phyloP scores from a whole-genome alignment of 2,797 vertebrate species.

The Helarctos malayanus region DNA sequence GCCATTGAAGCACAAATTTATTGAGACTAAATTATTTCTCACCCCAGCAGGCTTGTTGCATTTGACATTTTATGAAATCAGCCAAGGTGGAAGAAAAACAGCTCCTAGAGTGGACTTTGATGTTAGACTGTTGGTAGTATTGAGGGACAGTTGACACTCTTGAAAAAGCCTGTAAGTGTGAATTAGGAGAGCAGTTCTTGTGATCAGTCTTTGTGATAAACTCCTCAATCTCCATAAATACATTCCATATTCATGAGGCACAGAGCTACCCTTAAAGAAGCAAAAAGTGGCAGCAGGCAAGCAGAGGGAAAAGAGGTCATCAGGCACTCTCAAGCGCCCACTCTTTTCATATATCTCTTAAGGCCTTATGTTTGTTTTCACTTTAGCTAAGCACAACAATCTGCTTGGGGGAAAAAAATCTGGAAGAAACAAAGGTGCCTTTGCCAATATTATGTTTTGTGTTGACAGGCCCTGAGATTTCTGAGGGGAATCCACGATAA shows the following conservation, averaged over 20 bases:
- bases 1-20: slow-evolving; percentile 38
- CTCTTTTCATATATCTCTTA: background rate
- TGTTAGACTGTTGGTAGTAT: background rate
- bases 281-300: background rate
- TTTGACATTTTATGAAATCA: slow-evolving; percentile 72
- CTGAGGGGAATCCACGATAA: slow-evolving; percentile 45
- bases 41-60: slow-evolving; percentile 34
- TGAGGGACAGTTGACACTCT: background rate
- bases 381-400: slow-evolving; percentile 30
- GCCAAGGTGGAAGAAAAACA: background rate
- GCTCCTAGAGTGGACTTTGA: background rate
- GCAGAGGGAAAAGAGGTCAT: background rate
- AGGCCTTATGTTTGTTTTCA: background rate
- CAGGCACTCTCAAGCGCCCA: background rate
- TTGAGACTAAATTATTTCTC: slow-evolving; percentile 66
- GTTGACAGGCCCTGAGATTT: slow-evolving; percentile 62
- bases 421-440: slow-evolving; percentile 64
- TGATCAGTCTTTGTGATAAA: background rate
- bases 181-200: background rate
- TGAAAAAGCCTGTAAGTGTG: background rate
- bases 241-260: background rate
- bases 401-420: background rate
- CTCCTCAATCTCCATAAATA: background rate
- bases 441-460: slow-evolving; percentile 64
- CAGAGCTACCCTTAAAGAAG: background rate